phyloP scores from a whole-genome alignment of 2,888 invertebrate species.

The Eristalis tenax region DNA sequence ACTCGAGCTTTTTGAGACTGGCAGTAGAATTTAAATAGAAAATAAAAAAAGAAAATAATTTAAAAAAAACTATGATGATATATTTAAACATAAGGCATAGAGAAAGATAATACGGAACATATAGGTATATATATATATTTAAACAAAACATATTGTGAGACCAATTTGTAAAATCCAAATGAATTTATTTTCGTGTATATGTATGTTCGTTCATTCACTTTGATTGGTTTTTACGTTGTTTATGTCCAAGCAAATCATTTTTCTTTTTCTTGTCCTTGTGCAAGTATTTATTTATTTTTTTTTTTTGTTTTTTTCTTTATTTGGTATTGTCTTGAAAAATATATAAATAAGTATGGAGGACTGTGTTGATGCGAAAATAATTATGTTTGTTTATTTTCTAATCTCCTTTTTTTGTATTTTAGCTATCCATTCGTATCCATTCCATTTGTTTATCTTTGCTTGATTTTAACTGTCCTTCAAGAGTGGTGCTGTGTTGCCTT shows the following conservation, averaged over 20 bases:
- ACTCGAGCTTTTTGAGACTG: constrained; percentile 82
- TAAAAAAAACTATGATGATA: constrained; percentile 57
- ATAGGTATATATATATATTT: constrained; percentile 70
- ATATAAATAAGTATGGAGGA: constrained; percentile 26
- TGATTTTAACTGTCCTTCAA: constrained; percentile 5
- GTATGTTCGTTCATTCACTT: constrained; percentile 24
- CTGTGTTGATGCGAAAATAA: constrained; percentile 51
- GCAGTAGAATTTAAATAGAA: constrained; percentile 80
- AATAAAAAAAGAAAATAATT: constrained; percentile 70
- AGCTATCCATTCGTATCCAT: constrained; percentile 66
- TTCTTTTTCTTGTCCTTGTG: background rate
- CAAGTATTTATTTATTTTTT: constrained; percentile 14
- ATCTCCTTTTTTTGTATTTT: constrained; percentile 27
- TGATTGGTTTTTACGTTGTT: background rate
- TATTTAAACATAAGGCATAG: constrained; percentile 64
- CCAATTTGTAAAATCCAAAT: constrained; percentile 72
- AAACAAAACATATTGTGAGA: constrained; percentile 71
- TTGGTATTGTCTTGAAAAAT: background rate
- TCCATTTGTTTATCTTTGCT: constrained; percentile 49
- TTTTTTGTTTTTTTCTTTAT: constrained; percentile 3
- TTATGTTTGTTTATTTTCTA: constrained; percentile 19
- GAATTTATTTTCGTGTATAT: constrained; percentile 64
- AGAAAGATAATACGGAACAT: constrained; percentile 68
- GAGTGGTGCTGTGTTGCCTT: constrained; percentile 4
- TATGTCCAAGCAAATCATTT: background rate